Evolutionary conservation across 1,140 invertebrate species (phyloP).

Genomic region (fruit fly (Drosophila melanogaster)): Release_6_plus_ISO1_MT NT_033779.5:9969001-9969500

Average conservation of each 20-base stretch:
- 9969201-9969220: constrained; percentile 29
- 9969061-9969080: background rate
- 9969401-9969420: constrained; percentile 62
- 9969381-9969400: constrained; percentile 60
- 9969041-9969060: too few species aligned
- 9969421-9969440: constrained; percentile 19
- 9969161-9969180: constrained; percentile 25
- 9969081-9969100: background rate
- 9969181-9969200: constrained; percentile 29
- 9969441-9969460: background rate
- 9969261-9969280: constrained; percentile 15
- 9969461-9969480: constrained; percentile 23
- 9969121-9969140: background rate
- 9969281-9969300: constrained; percentile 14
- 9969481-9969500: constrained; percentile 26
- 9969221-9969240: constrained; percentile 40
- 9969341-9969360: constrained; percentile 49
- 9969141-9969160: background rate
- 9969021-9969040: too few species aligned
- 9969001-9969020: too few species aligned
- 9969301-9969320: constrained; percentile 3
- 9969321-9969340: constrained; percentile 62
- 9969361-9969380: constrained; percentile 59
- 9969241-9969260: constrained; percentile 40
- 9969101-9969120: background rate